These are phyloP conservation scores for Zaprionus nigranus DNA, from an alignment of 1,140 invertebrate species.

Conservation along the genomic window DNA sequence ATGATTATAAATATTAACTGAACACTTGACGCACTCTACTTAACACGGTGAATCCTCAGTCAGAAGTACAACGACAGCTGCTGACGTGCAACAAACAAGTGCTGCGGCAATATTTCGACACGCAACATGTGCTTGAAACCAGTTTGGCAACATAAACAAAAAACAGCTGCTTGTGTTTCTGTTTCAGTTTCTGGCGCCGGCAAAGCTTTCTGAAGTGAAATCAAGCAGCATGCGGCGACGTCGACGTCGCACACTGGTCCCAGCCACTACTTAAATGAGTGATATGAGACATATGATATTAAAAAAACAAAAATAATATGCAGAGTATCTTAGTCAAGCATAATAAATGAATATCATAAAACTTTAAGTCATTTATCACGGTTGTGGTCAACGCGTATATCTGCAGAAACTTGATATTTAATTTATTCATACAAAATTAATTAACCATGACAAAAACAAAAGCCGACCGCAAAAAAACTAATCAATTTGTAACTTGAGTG, in stretches of 20 bases:
- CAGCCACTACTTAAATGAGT: not conserved
- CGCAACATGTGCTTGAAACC: slow-evolving; percentile 54
- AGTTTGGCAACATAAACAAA: slow-evolving; percentile 79
- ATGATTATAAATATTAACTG: slow-evolving; percentile 53
- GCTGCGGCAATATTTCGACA: slow-evolving; percentile 31
- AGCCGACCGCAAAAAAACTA: not conserved
- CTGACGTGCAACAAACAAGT: slow-evolving; percentile 54
- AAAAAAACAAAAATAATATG: not conserved
- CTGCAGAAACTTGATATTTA: not conserved
- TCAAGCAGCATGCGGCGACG: slow-evolving; percentile 55
- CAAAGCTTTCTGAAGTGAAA: slow-evolving; percentile 78
- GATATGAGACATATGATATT: not conserved
- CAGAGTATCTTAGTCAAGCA: not conserved
- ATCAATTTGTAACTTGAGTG: not conserved
- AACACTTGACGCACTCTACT: slow-evolving; percentile 50
- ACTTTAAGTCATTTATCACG: not conserved
- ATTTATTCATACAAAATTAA: not conserved
- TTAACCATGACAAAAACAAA: not conserved
- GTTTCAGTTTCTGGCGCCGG: slow-evolving; percentile 63
- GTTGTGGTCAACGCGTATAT: not conserved
- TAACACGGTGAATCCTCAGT: slow-evolving; percentile 24
- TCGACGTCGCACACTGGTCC: slow-evolving; percentile 34
- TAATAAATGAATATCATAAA: not conserved
- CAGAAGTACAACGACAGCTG: slow-evolving; percentile 47
- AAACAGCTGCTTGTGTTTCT: slow-evolving; percentile 67